Base-by-base conservation (phyloP, 2,113 vertebrate species). In the Microcebus murinus region DNA sequence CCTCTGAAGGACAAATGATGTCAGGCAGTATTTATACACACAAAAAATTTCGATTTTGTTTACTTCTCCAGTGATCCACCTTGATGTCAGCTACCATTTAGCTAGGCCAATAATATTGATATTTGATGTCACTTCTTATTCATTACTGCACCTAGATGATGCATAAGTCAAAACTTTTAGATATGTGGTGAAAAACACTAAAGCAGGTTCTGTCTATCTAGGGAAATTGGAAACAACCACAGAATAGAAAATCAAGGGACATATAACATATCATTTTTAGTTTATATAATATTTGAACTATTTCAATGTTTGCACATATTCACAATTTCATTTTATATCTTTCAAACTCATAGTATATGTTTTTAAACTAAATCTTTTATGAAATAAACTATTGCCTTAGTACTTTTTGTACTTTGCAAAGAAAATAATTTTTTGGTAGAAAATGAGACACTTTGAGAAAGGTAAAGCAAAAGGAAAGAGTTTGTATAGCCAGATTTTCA, bases 101-200 rank as follows among this genome's bases (percentile, higher is more conserved):
- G 94, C 92, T 97, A 74, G 95, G 95, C 98, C 98, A 98, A 98
- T 98, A 98, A 97, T 98, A 98, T 98, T 98, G 98, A 98, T 98
- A 98, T 98, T 98, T 98, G 81, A 98, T 98, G 98, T 98, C 98
- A 98, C 95, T 97, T 98, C 93, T 98, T 98, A 98, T 98, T 98
- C 98, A 98, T 98, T 98, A 98, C 98, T 96, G 91, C 52, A 95
- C 92, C 96, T 91, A 95, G 97, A 98, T 96, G 97, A 98, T 98
- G 93, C 96, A 93, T 96, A 97, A 98, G 94, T 98, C 98, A 98
- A 91, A 98, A 98, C 95, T 98, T 97, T 97, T 90, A 97, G 95
- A 95, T 98, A 88, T 95, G 97, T 95, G 87, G 0, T 96, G 77
- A 96, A 95, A 98, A 96, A 52, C 6, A 79, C 36, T 96, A 97